A percentile compares a stretch with the other conserved stretches of the same genome.
Evolutionary conservation across 92 coral and sea anemone genomes (phyloP).

Genomic region (Phenganax marumi): DNA sequence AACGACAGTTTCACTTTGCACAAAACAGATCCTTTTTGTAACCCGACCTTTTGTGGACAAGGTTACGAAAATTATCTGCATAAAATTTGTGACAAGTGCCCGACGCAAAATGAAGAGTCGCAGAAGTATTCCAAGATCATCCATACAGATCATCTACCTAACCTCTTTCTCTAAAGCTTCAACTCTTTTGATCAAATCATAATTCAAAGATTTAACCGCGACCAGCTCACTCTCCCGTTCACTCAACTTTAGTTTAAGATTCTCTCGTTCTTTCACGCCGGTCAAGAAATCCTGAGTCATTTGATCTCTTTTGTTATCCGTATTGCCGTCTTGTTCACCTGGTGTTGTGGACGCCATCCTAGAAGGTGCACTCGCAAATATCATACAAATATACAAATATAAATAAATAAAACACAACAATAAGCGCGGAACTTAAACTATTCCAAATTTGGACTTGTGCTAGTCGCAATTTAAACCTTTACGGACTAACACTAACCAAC

Average conservation of each 20-base stretch:
- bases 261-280: conserved; percentile 91
- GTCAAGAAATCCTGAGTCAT: conserved; percentile 83
- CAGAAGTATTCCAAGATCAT: no score
- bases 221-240: conserved; percentile 77
- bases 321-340: conserved; percentile 20
- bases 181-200: conserved; percentile 76
- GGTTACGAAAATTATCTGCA: no score
- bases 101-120: no score
- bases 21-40: no score
- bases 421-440: background rate
- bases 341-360: conserved; percentile 16
- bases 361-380: no score
- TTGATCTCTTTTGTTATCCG: conserved; percentile 57
- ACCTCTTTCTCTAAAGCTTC: conserved; percentile 81
- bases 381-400: no score
- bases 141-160: background rate
- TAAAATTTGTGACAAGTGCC: no score
- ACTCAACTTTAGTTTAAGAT: conserved; percentile 69
- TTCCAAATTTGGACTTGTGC: conserved; percentile 3
- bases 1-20: no score
- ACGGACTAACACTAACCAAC: conserved; percentile 1
- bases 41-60: no score
- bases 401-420: no score
- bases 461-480: conserved; percentile 30
- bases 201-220: conserved; percentile 69